A percentile compares a stretch with the other conserved stretches of the same genome.
Conservation (phyloP, 35 echinoderm and acorn worm genomes). For the Ptychodera flava region DNA sequence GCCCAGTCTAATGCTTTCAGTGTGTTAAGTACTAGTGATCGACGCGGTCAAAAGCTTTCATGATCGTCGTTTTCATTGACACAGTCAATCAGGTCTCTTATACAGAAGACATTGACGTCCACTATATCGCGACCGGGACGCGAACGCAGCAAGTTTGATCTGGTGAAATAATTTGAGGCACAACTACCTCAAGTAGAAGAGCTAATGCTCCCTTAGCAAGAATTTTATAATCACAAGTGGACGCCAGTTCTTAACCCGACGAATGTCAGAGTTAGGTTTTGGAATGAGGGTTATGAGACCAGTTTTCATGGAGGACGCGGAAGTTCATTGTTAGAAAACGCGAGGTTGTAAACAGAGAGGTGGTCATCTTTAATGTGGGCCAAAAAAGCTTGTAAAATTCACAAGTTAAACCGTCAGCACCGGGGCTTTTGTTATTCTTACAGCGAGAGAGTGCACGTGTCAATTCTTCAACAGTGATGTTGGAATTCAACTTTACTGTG, state of each 20-base stretch:
- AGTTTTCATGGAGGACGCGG: neutral
- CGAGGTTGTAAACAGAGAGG: neutral
- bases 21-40: neutral
- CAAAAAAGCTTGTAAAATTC: neutral
- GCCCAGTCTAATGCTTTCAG: slow-evolving; percentile 12
- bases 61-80: neutral
- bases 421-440: neutral
- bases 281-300: neutral
- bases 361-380: neutral
- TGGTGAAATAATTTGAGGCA: neutral
- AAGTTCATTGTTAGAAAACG: neutral
- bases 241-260: slow-evolving; percentile 8
- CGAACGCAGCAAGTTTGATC: slow-evolving; percentile 5
- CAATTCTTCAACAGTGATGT: no score
- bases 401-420: neutral
- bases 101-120: slow-evolving; percentile 16
- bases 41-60: slow-evolving; percentile 20
- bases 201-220: slow-evolving; percentile 1
- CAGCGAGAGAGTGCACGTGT: neutral
- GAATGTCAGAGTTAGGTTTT: neutral
- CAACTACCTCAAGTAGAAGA: neutral
- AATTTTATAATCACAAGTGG: slow-evolving; percentile 6
- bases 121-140: neutral
- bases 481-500: no score
- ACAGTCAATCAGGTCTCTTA: slow-evolving; percentile 3